Evolutionary conservation across 2,113 vertebrate species (phyloP).

Genomic region (Anser brachyrhynchus): DNA sequence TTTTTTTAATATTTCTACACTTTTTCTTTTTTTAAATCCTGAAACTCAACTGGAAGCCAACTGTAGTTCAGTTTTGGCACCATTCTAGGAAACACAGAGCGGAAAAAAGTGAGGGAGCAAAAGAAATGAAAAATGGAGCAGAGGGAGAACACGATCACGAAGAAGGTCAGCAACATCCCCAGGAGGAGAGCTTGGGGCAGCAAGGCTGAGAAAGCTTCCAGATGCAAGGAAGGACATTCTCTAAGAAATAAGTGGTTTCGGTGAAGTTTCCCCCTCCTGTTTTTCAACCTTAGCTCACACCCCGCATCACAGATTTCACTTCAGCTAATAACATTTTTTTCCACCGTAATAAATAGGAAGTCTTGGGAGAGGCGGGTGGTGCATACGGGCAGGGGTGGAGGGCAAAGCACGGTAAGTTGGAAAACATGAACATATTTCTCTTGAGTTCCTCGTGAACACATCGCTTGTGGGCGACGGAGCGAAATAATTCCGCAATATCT

Average conservation of each 20-base stretch:
- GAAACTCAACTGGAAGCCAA: background rate
- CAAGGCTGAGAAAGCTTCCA: background rate
- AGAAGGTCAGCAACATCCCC: background rate
- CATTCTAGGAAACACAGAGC: background rate
- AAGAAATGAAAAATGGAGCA: background rate
- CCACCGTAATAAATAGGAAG: background rate
- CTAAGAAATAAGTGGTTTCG: background rate
- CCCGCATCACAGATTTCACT: background rate
- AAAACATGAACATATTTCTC: background rate
- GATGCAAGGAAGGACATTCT: background rate
- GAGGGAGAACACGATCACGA: background rate
- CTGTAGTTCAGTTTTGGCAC: background rate
- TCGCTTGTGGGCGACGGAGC: background rate
- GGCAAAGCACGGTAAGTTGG: background rate
- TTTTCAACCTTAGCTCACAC: background rate
- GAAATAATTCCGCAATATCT: too few species aligned
- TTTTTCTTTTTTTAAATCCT: background rate
- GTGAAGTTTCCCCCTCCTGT: background rate
- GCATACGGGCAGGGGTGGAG: rapidly evolving
- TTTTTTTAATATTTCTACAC: background rate
- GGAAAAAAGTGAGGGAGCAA: too few species aligned
- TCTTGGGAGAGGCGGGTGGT: background rate
- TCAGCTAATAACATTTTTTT: background rate
- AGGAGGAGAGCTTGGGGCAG: background rate
- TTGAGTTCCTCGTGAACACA: background rate